Evolutionary conservation across 2,888 invertebrate genomes (phyloP).

Genomic region (Lasioglossum malachurum): DNA sequence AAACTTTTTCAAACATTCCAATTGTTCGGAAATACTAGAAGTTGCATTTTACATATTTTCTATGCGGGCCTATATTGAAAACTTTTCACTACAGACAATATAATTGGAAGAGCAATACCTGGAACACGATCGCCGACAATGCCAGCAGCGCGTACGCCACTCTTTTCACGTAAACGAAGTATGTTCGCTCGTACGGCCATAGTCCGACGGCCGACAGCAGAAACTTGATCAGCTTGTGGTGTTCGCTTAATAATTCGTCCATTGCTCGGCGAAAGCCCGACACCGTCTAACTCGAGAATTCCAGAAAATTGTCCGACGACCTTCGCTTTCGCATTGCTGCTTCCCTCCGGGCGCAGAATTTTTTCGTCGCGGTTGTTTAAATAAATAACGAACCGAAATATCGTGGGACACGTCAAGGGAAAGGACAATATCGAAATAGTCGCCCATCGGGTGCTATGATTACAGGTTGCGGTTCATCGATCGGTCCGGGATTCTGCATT

Average conservation of each 20-base stretch:
- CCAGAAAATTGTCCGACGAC: background rate
- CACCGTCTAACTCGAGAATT: background rate
- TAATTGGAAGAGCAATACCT: conserved; percentile 1
- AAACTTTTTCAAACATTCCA: too few species aligned
- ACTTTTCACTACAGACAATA: too few species aligned
- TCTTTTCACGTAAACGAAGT: background rate
- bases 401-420: background rate
- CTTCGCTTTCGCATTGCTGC: too few species aligned
- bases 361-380: background rate
- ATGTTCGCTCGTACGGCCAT: conserved; percentile 15
- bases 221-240: background rate
- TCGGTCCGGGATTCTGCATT: background rate
- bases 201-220: conserved; percentile 15
- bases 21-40: too few species aligned
- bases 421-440: background rate
- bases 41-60: too few species aligned
- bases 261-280: background rate
- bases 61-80: too few species aligned
- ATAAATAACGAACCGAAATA: conserved; percentile 5
- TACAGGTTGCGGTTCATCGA: background rate
- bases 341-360: background rate
- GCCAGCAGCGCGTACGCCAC: background rate
- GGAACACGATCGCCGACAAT: background rate
- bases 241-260: conserved; percentile 7
- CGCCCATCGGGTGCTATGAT: background rate